These are phyloP conservation scores for Ephydatia muelleri DNA, from an alignment of 37 sponge, comb jelly and placozoan genomes.

Conservation along the genomic window DNA sequence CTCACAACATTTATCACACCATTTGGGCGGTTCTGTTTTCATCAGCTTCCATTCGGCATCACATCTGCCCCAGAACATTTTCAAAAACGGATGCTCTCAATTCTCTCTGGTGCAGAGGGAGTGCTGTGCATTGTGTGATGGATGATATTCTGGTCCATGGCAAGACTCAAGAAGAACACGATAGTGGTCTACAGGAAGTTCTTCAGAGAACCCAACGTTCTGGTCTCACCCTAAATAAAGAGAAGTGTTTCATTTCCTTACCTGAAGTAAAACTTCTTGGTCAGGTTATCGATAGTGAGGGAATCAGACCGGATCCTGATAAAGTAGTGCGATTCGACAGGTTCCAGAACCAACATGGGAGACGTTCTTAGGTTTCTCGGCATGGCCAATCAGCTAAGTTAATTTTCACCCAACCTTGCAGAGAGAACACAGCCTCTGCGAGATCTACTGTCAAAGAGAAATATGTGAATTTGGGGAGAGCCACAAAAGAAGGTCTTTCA, in stretches of 20 bases:
- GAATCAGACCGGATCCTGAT: constrained; percentile 57
- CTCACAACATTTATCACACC: constrained; percentile 68
- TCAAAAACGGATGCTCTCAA: constrained; percentile 27
- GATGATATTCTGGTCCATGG: constrained; percentile 43
- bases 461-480: constrained; percentile 35
- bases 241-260: constrained; percentile 28
- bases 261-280: constrained; percentile 20
- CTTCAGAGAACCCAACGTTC: constrained; percentile 7
- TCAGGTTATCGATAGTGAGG: constrained; percentile 15
- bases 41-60: constrained; percentile 47
- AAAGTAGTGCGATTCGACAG: constrained; percentile 9
- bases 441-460: constrained; percentile 22
- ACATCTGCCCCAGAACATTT: constrained; percentile 55
- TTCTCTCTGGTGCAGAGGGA: constrained; percentile 18
- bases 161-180: constrained; percentile 41
- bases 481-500: constrained; percentile 37
- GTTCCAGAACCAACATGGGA: constrained; percentile 24
- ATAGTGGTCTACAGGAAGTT: constrained; percentile 33
- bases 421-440: constrained; percentile 29
- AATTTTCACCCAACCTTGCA: constrained; percentile 35
- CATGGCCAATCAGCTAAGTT: constrained; percentile 39
- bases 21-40: constrained; percentile 53
- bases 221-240: constrained; percentile 36
- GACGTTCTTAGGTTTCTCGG: constrained; percentile 45
- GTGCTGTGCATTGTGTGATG: constrained; percentile 37